These are phyloP conservation scores for Ploceus nigricollis DNA, from an alignment of 2,113 vertebrate species.

Conservation along the genomic window DNA sequence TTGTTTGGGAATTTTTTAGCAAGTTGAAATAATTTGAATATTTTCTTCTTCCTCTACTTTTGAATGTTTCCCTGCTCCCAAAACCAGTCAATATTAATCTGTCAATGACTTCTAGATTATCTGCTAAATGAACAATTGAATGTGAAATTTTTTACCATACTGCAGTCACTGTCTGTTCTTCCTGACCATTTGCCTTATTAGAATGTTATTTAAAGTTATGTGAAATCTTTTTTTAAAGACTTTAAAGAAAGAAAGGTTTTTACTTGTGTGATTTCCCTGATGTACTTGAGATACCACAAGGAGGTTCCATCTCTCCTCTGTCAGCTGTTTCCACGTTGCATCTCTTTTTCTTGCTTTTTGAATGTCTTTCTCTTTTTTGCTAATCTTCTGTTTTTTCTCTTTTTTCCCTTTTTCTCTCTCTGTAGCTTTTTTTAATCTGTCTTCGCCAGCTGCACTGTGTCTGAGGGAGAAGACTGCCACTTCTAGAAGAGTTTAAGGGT, in stretches of 20 bases:
- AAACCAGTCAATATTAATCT: not conserved
- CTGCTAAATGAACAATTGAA: not conserved
- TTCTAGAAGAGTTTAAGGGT: slow-evolving; percentile 87
- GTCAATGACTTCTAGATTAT: not conserved
- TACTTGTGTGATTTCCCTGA: slow-evolving; percentile 45
- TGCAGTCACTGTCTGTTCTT: not conserved
- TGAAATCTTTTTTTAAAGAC: not conserved
- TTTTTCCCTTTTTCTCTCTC: slow-evolving; percentile 73
- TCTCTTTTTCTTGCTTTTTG: slow-evolving; percentile 49
- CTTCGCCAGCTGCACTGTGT: slow-evolving; percentile 83
- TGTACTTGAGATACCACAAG: not conserved
- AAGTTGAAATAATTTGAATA: not conserved
- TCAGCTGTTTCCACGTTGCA: slow-evolving; percentile 21
- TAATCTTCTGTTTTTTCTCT: slow-evolving; percentile 69
- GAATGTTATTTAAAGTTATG: slow-evolving; percentile 19
- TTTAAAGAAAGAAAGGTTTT: not conserved
- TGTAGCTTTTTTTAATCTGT: slow-evolving; percentile 98
- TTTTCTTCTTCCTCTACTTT: not conserved
- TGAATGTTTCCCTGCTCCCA: not conserved
- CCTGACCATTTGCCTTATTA: slow-evolving; percentile 8
- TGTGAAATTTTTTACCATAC: not conserved
- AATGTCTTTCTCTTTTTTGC: slow-evolving; percentile 62
- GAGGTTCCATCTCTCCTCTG: slow-evolving; percentile 16
- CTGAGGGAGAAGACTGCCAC: slow-evolving; percentile 91
- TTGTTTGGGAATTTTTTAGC: not conserved